phyloP scores from a whole-genome alignment of 2,888 invertebrate genomes.

The Folsomia candida region DNA sequence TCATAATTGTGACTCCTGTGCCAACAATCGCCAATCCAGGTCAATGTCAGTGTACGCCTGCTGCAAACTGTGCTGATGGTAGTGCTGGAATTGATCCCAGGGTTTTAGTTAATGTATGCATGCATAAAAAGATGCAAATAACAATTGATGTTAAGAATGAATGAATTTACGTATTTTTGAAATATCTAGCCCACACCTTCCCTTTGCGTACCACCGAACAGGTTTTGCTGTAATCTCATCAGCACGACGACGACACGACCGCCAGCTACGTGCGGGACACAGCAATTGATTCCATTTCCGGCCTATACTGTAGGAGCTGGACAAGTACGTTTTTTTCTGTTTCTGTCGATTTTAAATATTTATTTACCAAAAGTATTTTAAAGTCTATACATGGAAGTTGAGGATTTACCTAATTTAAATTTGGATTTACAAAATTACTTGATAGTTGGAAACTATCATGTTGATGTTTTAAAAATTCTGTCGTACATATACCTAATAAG shows the following conservation, averaged over 20 bases:
- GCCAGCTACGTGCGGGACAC: constrained; percentile 30
- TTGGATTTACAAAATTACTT: too few species aligned
- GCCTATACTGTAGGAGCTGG: constrained; percentile 19
- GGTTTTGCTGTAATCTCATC: constrained; percentile 34
- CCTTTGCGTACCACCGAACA: constrained; percentile 24
- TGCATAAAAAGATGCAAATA: neutral
- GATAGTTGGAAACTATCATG: too few species aligned
- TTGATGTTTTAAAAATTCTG: too few species aligned
- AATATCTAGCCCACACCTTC: constrained; percentile 12
- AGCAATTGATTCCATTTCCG: constrained; percentile 16
- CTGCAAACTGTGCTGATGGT: constrained; percentile 32
- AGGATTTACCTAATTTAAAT: too few species aligned
- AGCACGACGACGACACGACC: constrained; percentile 18
- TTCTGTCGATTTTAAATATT: too few species aligned
- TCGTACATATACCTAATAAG: too few species aligned
- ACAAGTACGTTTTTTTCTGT: constrained; percentile 16
- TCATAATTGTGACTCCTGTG: neutral
- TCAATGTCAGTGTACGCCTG: constrained; percentile 26
- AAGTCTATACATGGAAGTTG: too few species aligned
- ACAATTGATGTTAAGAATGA: neutral
- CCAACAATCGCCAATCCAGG: neutral
- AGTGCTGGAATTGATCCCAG: constrained; percentile 31
- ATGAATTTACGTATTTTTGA: too few species aligned
- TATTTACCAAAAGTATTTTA: too few species aligned
- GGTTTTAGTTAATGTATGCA: constrained; percentile 30